Base-by-base conservation (phyloP, 2,797 vertebrate species). In the Neopelma chrysocephalum region DNA sequence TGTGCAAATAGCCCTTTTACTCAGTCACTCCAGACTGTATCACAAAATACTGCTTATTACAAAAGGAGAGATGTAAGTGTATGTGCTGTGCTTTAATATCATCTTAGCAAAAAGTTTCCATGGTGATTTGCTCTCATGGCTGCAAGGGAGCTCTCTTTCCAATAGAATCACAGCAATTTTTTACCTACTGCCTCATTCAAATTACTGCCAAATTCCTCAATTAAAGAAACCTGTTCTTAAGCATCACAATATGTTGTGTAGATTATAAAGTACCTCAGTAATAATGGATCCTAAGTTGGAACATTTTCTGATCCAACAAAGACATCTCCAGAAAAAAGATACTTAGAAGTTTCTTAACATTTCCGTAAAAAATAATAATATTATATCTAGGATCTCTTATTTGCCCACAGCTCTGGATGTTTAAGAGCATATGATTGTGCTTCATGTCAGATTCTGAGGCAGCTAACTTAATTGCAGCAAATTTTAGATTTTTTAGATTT, bases 71-170 rank as follows among this genome's bases (percentile, higher is more conserved):
- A 64, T 16, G 4, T 29, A 70, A 80, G 34, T 45, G 71, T 72
- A 48, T 62, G 34, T 42, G n/a, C 40, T 85, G 57, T 0, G 1
- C 58, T 88, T 68, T 53, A 71, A 58, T 69, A 54, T 29, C 36
- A 53, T 45, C 54, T 83, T 65, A 70, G 58, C 51, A 78, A 89
- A 93, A 91, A 21, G 85, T 93, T 81, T 91, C 82, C 60, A 47
- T 94, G 87, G 84, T 87, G 82, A 95, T 64, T 90, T 95, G 85
- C 29, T 87, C 78, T 85, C 56, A 34, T 25, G 79, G 58, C 32
- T 90, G 61, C 40, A 77, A 80, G 56, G 29, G 32, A 83, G 10
- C 9, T 84, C 45, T 81, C 18, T 78, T 66, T 68, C 53, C 40
- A 78, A 26, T 3, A 82, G 84, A 80, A 72, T 31, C 40, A 64